Evolutionary conservation across 2,888 invertebrate genomes (phyloP).

Genomic region (Trachelus stipa): DNA sequence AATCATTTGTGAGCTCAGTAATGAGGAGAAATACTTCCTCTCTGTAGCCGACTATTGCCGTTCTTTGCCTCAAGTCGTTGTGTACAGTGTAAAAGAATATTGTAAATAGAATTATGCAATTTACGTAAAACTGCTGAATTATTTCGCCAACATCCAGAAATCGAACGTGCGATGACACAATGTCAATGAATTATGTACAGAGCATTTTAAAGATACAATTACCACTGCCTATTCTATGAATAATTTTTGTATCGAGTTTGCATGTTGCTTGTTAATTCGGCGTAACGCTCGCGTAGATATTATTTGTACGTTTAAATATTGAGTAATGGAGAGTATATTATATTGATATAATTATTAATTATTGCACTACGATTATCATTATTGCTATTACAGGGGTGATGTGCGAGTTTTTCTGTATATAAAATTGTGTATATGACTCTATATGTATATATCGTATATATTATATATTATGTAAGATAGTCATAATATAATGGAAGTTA

Average conservation of each 20-base stretch:
- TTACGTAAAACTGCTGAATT: conserved; percentile 30
- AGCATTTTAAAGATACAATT: conserved; percentile 41
- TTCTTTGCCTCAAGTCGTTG: conserved; percentile 31
- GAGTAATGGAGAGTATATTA: conserved; percentile 14
- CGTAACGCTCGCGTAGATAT: conserved; percentile 34
- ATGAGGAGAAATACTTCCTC: background rate
- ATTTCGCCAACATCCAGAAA: conserved; percentile 9
- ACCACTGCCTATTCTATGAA: conserved; percentile 52
- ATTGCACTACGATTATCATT: conserved; percentile 14
- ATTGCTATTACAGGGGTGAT: conserved; percentile 11
- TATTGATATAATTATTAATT: conserved; percentile 6
- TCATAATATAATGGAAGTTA: conserved; percentile 40
- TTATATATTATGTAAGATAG: conserved; percentile 39
- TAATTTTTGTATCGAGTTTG: conserved; percentile 43
- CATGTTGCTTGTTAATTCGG: conserved; percentile 32
- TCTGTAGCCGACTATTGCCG: background rate
- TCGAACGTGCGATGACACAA: conserved; percentile 8
- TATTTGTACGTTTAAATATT: conserved; percentile 35
- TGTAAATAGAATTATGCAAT: conserved; percentile 50
- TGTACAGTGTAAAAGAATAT: conserved; percentile 56
- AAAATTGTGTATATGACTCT: conserved; percentile 36
- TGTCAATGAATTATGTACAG: conserved; percentile 15
- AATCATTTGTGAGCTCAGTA: background rate
- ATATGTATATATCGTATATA: conserved; percentile 32
- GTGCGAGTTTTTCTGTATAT: conserved; percentile 28